Evolutionary conservation across 2,797 vertebrate species (phyloP).

Genomic region (Dicrostonyx torquatus): DNA sequence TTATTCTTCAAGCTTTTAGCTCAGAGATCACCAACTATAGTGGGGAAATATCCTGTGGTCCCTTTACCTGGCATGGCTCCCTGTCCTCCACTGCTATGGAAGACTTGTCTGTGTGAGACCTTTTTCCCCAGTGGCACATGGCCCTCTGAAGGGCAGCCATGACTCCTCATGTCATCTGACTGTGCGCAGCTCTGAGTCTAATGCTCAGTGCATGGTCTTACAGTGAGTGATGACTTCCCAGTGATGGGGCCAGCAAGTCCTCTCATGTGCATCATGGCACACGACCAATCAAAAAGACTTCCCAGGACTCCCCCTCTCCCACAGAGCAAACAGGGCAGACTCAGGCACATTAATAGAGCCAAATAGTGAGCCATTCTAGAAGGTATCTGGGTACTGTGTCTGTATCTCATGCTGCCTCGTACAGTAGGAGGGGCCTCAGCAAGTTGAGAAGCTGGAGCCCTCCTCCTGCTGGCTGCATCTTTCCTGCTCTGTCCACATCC

Average conservation of each 20-base stretch:
- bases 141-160: neutral
- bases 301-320: neutral
- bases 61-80: neutral
- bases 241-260: neutral
- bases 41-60: neutral
- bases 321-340: neutral
- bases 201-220: neutral
- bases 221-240: neutral
- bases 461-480: neutral
- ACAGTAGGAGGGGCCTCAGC: neutral
- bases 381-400: neutral
- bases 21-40: neutral
- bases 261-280: neutral
- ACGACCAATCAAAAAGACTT: neutral
- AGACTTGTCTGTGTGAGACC: neutral
- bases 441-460: neutral
- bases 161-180: neutral
- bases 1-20: neutral
- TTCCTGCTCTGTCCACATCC: neutral
- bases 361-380: neutral
- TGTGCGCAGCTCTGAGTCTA: neutral
- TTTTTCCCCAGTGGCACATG: neutral
- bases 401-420: neutral
- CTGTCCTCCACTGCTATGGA: neutral
- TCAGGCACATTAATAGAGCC: neutral